These are phyloP conservation scores for Cryptotermes secundus DNA, from an alignment of 1,140 invertebrate species.

Conservation along the genomic window DNA sequence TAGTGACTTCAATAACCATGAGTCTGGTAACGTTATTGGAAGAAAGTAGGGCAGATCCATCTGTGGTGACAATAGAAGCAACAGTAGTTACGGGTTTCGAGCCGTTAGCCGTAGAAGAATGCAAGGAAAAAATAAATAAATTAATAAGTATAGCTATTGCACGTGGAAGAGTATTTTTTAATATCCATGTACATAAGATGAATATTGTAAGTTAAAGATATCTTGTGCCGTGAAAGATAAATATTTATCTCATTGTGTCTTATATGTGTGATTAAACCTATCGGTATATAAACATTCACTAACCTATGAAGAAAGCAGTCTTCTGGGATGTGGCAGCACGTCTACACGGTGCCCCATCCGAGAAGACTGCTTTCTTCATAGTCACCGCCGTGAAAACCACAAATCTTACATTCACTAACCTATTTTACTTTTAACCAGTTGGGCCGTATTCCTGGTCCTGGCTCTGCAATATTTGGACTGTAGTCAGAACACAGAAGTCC, in stretches of 20 bases:
- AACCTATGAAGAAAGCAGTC: neutral
- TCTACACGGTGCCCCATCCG: too few species aligned
- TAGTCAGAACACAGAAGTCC: too few species aligned
- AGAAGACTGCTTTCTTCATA: too few species aligned
- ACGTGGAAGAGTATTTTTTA: constrained; percentile 55
- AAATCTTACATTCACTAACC: too few species aligned
- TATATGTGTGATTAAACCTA: too few species aligned
- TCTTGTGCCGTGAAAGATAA: neutral
- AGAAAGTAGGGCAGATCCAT: constrained; percentile 37
- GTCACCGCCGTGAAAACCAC: too few species aligned
- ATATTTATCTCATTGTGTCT: too few species aligned
- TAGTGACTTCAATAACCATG: constrained; percentile 25
- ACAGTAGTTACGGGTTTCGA: constrained; percentile 58
- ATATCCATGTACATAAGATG: constrained; percentile 41
- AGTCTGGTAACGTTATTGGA: constrained; percentile 40
- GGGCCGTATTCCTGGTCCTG: too few species aligned
- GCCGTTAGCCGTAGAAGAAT: constrained; percentile 54
- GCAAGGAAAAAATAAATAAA: constrained; percentile 50
- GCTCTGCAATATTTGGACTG: too few species aligned
- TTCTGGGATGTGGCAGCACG: too few species aligned
- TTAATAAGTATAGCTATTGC: constrained; percentile 41
- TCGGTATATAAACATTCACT: too few species aligned
- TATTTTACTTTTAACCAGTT: too few species aligned
- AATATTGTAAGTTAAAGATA: constrained; percentile 37
- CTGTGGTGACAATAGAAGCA: constrained; percentile 40